Base-by-base conservation (phyloP, 2,113 vertebrate genomes). In the Neodontobutis hainanensis region DNA sequence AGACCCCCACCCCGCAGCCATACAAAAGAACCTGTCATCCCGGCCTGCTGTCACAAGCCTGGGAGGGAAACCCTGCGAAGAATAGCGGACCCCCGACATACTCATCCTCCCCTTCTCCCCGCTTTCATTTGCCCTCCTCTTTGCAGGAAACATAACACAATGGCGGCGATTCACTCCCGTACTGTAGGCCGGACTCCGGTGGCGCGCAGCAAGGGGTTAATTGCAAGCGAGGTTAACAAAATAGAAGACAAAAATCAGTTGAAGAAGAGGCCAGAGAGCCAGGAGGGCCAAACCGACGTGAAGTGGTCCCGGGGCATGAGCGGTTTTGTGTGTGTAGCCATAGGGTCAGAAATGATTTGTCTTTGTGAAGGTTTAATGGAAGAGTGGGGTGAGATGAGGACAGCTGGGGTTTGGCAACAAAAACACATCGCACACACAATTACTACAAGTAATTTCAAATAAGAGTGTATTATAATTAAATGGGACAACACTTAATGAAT, bases 181-280 rank as follows among this genome's bases (percentile, higher is more conserved):
- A 67, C 83, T 83, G 81, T 68, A 73, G 81, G 59, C 11, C 81
- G 0, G 78, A 64, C 55, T 69, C 81, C 15, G 53, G 70, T 67
- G 86, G 81, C 65, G 61, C 88, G 15, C 89, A 73, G 84, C 67
- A 69, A 76, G 87, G 87, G 92, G 91, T 91, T 92, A 93, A 91
- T 91, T 91, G 88, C 83, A 47, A 88, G 85, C 42, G 73, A 81
- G 91, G 91, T 92, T 92, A 92, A 87, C 86, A 92, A 93, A 92
- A 92, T 85, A 90, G 81, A 83, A 88, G 82, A 86, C 88, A 91
- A 87, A 91, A 92, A 92, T 92, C 90, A 88, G 80, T 83, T 84
- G 71, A 34, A 81, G 78, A 78, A 77, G 77, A 78, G 79, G 79
- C 64, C 53, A 5, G 72, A 74, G 75, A 81, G 70, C 56, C 59